Percentiles rank a stretch among this genome's conserved stretches.
These are phyloP conservation scores for Chrysaora quinquecirrha DNA, from an alignment of 30 jellyfish, hydroid and myxozoan species.

Conservation along the genomic window DNA sequence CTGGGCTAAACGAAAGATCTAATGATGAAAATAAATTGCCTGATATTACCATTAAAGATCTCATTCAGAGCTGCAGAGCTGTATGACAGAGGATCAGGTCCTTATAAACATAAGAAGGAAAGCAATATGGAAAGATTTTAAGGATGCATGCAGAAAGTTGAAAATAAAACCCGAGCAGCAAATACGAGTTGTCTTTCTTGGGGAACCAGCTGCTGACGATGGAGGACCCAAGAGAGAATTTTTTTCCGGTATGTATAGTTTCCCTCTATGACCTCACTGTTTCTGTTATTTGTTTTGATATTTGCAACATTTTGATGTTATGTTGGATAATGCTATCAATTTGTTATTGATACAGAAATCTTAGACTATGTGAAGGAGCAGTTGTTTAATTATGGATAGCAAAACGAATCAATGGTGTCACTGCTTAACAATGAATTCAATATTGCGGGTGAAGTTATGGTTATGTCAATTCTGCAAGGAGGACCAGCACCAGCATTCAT, in stretches of 20 bases:
- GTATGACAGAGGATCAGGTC: no score
- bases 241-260: constrained; percentile 28
- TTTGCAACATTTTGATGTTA: no score
- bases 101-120: not conserved
- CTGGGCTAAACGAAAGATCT: no score
- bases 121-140: constrained; percentile 3
- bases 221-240: constrained; percentile 31
- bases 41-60: no score
- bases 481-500: not conserved
- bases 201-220: constrained; percentile 27
- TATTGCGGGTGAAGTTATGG: constrained; percentile 15
- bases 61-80: no score
- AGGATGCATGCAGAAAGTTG: not conserved
- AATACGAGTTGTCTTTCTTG: not conserved
- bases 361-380: not conserved
- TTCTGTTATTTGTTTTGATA: not conserved
- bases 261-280: no score
- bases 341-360: not conserved
- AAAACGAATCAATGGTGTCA: not conserved
- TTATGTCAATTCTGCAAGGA: not conserved
- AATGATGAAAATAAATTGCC: no score
- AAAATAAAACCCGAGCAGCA: not conserved
- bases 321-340: not conserved
- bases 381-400: not conserved
- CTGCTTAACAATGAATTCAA: not conserved